A percentile compares a stretch with the other conserved stretches of the same genome.
phyloP scores from a whole-genome alignment of 2,113 vertebrate genomes.

The Ascaphus truei region DNA sequence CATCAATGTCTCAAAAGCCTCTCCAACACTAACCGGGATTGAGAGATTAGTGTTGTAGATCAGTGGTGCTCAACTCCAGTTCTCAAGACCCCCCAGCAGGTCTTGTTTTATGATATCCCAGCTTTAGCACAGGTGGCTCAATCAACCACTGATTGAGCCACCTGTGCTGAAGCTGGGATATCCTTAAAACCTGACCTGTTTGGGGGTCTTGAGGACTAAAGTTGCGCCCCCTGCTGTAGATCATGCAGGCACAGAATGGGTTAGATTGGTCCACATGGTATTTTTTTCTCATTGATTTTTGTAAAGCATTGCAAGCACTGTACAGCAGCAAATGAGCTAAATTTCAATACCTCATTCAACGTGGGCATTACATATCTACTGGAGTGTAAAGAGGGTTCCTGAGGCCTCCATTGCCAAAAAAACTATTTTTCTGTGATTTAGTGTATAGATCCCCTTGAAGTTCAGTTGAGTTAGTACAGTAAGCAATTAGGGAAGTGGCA shows the following conservation, averaged over 20 bases:
- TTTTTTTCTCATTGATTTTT: slow-evolving; percentile 11
- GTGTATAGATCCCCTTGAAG: not conserved
- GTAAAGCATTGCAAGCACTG: slow-evolving; percentile 5
- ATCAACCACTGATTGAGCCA: no score
- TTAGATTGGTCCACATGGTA: slow-evolving; percentile 7
- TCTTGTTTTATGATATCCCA: no score
- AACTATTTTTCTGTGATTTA: not conserved
- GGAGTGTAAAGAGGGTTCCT: not conserved
- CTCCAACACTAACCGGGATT: not conserved
- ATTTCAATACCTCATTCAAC: slow-evolving; percentile 1
- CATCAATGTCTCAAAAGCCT: no score
- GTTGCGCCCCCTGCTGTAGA: no score
- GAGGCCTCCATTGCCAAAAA: slow-evolving; percentile 12
- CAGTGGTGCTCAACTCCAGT: no score
- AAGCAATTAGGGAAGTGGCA: not conserved
- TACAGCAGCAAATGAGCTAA: slow-evolving; percentile 16
- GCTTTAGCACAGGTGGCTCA: no score
- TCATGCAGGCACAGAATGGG: not conserved
- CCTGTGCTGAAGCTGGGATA: no score
- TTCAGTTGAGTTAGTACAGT: not conserved
- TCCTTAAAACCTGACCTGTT: no score
- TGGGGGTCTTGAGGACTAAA: no score
- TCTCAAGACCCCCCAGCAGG: no score
- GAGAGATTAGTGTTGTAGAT: not conserved
- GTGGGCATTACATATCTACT: not conserved